Percentiles rank a stretch among this genome's conserved stretches.
phyloP scores from a whole-genome alignment of 23 tunicate genomes.

The Ciona savignyi region DNA sequence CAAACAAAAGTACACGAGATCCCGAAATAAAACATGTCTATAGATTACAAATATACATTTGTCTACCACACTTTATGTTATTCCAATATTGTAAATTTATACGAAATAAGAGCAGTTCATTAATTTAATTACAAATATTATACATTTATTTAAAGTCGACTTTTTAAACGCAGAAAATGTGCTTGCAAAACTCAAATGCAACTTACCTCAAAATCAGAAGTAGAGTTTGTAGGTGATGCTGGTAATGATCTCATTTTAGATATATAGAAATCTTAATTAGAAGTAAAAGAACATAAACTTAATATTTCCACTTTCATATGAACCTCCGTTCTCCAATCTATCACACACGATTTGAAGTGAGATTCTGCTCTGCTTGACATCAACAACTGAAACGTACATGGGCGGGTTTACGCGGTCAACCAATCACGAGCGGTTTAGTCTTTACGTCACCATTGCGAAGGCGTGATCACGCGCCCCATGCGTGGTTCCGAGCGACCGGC shows the following conservation, averaged over 20 bases:
- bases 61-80: too few relatives aligned
- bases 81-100: too few relatives aligned
- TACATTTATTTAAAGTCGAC: neutral
- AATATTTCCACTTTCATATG: neutral
- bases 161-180: neutral
- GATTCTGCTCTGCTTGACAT: neutral
- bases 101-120: too few relatives aligned
- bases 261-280: neutral
- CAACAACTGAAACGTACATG: conserved; percentile 6
- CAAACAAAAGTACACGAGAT: too few relatives aligned
- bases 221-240: conserved; percentile 27
- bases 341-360: neutral
- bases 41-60: too few relatives aligned
- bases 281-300: neutral
- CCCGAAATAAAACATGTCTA: too few relatives aligned
- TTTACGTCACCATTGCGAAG: conserved; percentile 8
- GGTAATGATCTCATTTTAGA: conserved; percentile 45
- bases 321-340: neutral
- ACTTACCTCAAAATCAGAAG: conserved; percentile 43
- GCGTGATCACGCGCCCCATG: conserved; percentile 18
- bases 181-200: neutral
- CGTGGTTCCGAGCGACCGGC: conserved; percentile 23
- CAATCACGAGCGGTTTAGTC: conserved; percentile 6
- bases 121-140: neutral
- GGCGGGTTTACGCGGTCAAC: conserved; percentile 14